Base-by-base conservation (phyloP, 2,888 invertebrate genomes). In the Macrosiphum euphorbiae region DNA sequence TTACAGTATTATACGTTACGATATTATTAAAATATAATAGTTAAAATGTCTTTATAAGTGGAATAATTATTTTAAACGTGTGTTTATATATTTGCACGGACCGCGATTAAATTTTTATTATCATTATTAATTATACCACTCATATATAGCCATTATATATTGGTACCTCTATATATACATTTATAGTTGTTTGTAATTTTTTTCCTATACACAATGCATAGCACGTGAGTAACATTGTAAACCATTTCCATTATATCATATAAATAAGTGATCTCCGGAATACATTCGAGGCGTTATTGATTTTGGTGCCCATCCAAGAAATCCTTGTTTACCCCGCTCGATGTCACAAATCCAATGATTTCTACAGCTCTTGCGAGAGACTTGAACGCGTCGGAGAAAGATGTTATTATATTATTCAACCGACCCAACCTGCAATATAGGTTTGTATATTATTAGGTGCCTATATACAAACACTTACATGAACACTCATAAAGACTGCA, bases 301-400 rank as follows among this genome's bases (percentile, higher is more conserved):
- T 91, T 91, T 58, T 92, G 91, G 47, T 92, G 44, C 58, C 24
- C 58, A 86, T 92, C 91, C 91, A 92, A 92, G 86, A 61, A 92
- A n/a, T 50, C 35, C 7, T 24, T 84, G 78, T 84, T 78, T 50
- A 78, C 52, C 52, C 35, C 35, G 26, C 3, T 41, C 35, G 50
- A 26, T 3, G 78, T 90, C 90, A 58, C 47, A 11, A 3, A 41
- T 24, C 11, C 47, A 13, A 44, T 44, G 87, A 20, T n/a, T 28
- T 87, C 50, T 13, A 52, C 52, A 52, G 52, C 85, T 85, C 86
- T 86, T 13, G 28, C 13, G 47, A 86, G 86, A 41, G 86, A 86
- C 86, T 86, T 47, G 13, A 86, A 86, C 28, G 86, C 44, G 16
- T 35, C 78, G 26, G 78, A 78, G 26, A 78, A 78, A 35, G 78